phyloP scores from a whole-genome alignment of 2,888 invertebrate species.

The Spialia ferax region DNA sequence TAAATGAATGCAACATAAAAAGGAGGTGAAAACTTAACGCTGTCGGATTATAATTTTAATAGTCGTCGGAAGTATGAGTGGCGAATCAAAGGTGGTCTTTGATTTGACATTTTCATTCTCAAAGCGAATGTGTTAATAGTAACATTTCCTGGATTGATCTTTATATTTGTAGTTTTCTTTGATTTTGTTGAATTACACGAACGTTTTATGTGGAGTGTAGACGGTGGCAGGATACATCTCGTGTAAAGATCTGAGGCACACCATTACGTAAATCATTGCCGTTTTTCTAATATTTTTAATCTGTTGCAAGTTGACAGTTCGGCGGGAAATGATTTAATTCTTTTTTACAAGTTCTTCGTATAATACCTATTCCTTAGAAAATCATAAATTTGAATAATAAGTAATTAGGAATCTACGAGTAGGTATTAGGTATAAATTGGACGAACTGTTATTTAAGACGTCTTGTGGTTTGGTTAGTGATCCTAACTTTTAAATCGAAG shows the following conservation, averaged over 20 bases:
- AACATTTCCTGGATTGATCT: conserved; percentile 55
- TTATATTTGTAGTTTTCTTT: conserved; percentile 52
- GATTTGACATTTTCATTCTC: conserved; percentile 54
- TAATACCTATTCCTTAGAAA: no score
- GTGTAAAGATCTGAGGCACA: conserved; percentile 31
- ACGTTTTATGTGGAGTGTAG: conserved; percentile 27
- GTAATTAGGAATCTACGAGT: no score
- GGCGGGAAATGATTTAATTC: conserved; percentile 15
- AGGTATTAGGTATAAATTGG: no score
- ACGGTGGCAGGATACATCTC: conserved; percentile 27
- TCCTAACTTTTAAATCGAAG: no score
- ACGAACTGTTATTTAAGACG: no score
- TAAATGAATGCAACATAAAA: conserved; percentile 11
- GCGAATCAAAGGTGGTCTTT: conserved; percentile 57
- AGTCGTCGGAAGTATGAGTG: conserved; percentile 54
- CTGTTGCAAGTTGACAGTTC: conserved; percentile 21
- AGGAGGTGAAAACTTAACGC: conserved; percentile 5
- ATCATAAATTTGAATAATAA: no score
- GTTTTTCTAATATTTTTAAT: conserved; percentile 31
- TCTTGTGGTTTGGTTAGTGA: no score
- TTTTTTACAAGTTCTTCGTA: conserved; percentile 2
- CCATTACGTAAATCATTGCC: conserved; percentile 32
- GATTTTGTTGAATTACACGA: conserved; percentile 47
- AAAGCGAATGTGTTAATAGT: conserved; percentile 53
- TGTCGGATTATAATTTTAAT: conserved; percentile 53